Evolutionary conservation across 2,888 invertebrate species (phyloP).

Genomic region (Campoplex nolae): DNA sequence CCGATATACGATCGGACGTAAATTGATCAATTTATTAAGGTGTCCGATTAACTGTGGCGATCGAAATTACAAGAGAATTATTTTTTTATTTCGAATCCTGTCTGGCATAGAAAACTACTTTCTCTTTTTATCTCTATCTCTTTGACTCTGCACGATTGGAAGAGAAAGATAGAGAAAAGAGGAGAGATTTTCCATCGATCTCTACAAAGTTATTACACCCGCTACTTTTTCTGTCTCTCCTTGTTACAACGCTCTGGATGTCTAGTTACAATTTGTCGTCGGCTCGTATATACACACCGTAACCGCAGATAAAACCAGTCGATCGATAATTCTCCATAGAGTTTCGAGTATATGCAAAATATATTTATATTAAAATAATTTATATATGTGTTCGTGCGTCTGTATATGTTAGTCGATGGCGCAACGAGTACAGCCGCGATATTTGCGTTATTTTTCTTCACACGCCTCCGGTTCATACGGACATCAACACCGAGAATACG

Average conservation of each 20-base stretch:
- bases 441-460: slow-evolving; percentile 11
- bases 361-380: slow-evolving; percentile 17
- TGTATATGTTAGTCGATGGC: background rate
- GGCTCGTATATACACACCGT: slow-evolving; percentile 28
- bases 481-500: background rate
- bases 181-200: slow-evolving; percentile 21
- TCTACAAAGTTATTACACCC: slow-evolving; percentile 32
- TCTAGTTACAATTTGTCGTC: slow-evolving; percentile 62
- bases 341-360: slow-evolving; percentile 20
- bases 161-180: background rate
- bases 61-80: background rate
- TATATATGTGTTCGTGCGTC: background rate
- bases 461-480: background rate
- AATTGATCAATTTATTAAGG: slow-evolving; percentile 7
- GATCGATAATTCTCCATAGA: slow-evolving; percentile 43
- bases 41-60: background rate
- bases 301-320: slow-evolving; percentile 60
- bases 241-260: slow-evolving; percentile 19
- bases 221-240: slow-evolving; percentile 26
- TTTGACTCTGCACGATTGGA: background rate
- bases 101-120: slow-evolving; percentile 7
- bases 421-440: background rate
- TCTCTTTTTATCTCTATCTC: background rate
- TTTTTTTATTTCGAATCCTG: background rate
- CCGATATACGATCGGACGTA: background rate